phyloP scores from a whole-genome alignment of 2,888 invertebrate species.

The Lasioglossum figueresi region DNA sequence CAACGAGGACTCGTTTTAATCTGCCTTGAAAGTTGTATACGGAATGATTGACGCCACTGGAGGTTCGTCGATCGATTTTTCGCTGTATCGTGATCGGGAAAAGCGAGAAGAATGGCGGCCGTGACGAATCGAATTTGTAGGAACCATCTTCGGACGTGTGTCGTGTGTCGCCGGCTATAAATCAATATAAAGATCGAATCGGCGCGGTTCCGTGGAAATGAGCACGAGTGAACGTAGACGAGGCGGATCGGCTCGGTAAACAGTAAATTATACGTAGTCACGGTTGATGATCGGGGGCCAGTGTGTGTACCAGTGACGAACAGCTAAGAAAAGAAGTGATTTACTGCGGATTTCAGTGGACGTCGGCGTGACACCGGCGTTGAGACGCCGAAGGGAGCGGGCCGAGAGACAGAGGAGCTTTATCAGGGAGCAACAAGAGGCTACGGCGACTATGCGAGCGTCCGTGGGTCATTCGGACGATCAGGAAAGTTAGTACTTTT shows the following conservation, averaged over 20 bases:
- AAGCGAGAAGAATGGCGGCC: not conserved
- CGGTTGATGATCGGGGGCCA: slow-evolving; percentile 38
- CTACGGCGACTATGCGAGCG: slow-evolving; percentile 85
- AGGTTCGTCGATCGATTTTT: not conserved
- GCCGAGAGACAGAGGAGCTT: slow-evolving; percentile 94
- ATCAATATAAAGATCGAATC: slow-evolving; percentile 36
- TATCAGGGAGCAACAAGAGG: slow-evolving; percentile 92
- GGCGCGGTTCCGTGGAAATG: slow-evolving; percentile 21
- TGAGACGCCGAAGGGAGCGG: slow-evolving; percentile 92
- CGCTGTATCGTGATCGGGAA: not conserved
- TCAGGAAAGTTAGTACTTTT: slow-evolving; percentile 78
- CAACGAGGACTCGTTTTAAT: not conserved
- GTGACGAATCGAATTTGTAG: slow-evolving; percentile 45
- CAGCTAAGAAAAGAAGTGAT: slow-evolving; percentile 43
- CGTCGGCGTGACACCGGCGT: slow-evolving; percentile 92
- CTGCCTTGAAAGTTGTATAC: not conserved
- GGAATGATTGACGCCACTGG: not conserved
- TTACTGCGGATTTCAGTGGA: slow-evolving; percentile 81
- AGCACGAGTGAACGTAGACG: slow-evolving; percentile 29
- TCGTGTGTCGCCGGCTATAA: slow-evolving; percentile 20
- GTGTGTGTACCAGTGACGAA: slow-evolving; percentile 12
- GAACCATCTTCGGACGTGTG: slow-evolving; percentile 22
- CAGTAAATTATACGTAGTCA: slow-evolving; percentile 48
- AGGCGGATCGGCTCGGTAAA: slow-evolving; percentile 34
- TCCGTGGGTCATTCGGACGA: slow-evolving; percentile 80